Conservation (phyloP, 2,888 invertebrate species). For the Caenorhabditis sinica region DNA sequence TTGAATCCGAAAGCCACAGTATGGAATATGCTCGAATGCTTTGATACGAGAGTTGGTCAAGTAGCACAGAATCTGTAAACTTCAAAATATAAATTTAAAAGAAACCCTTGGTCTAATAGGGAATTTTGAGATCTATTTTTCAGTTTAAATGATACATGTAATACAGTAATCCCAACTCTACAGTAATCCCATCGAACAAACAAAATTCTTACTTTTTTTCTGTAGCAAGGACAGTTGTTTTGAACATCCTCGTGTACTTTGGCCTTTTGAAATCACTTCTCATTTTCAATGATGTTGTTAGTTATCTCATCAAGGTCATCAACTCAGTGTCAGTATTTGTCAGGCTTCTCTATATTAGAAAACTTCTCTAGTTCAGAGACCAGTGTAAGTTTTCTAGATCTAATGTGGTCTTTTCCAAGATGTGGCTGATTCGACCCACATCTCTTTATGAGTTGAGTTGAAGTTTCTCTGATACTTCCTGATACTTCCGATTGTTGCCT, state of each 20-base stretch:
- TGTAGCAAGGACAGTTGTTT: too few species aligned
- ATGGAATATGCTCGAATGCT: conserved; percentile 67
- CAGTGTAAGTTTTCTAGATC: not conserved
- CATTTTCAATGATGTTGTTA: not conserved
- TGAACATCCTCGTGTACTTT: too few species aligned
- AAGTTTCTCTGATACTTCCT: not conserved
- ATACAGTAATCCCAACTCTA: too few species aligned
- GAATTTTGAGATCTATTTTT: too few species aligned
- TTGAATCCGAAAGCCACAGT: conserved; percentile 59
- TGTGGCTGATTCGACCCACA: too few species aligned
- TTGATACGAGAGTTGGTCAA: conserved; percentile 62
- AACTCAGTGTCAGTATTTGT: not conserved
- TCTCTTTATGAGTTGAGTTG: too few species aligned
- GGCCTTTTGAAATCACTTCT: too few species aligned
- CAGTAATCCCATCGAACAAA: too few species aligned
- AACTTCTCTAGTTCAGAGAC: not conserved
- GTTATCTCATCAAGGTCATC: not conserved
- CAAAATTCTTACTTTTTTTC: too few species aligned
- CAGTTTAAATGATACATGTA: too few species aligned
- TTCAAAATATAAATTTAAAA: not conserved
- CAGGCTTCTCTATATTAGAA: not conserved
- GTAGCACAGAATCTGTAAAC: conserved; percentile 65
- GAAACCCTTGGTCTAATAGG: too few species aligned
- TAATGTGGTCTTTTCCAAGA: too few species aligned
- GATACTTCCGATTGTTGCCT: not conserved